Percentiles rank a stretch among this genome's conserved stretches.
Evolutionary conservation across 2,113 vertebrate species (phyloP).

Genomic region (Butorides virescens): DNA sequence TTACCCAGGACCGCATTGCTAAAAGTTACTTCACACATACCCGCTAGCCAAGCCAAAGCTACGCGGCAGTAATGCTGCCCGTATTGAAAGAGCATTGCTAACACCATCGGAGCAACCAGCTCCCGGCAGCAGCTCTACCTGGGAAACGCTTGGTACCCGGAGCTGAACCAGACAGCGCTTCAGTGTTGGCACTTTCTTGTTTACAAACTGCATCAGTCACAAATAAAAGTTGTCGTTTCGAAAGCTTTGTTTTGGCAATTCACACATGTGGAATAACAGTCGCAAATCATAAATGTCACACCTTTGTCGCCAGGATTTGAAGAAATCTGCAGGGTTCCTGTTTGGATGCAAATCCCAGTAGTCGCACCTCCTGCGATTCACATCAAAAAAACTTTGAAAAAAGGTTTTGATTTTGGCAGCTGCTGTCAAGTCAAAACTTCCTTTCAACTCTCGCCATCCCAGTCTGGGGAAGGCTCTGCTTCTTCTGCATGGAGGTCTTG

Average conservation of each 20-base stretch:
- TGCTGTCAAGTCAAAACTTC: conserved; percentile 21
- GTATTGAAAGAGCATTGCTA: background rate
- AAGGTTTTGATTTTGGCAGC: conserved; percentile 34
- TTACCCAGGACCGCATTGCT: background rate
- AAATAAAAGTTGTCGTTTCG: background rate
- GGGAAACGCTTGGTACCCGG: background rate
- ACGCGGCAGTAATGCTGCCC: background rate
- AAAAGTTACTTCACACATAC: background rate
- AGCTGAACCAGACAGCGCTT: background rate
- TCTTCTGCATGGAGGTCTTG: background rate
- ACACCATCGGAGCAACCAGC: background rate
- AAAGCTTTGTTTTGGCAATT: conserved; percentile 20
- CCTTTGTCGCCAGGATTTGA: conserved; percentile 36
- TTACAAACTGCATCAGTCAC: background rate
- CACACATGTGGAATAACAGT: background rate
- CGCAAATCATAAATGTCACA: conserved; percentile 32
- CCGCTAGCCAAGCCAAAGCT: background rate
- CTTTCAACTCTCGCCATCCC: background rate
- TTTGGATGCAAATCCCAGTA: conserved; percentile 43
- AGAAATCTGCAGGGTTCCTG: conserved; percentile 42
- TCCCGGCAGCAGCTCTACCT: background rate
- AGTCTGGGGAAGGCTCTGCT: background rate
- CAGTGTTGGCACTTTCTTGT: background rate
- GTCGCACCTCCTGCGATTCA: background rate
- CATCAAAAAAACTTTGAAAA: conserved; percentile 41